Base-by-base conservation (phyloP, 2,888 invertebrate species). In the Agrotis ipsilon region DNA sequence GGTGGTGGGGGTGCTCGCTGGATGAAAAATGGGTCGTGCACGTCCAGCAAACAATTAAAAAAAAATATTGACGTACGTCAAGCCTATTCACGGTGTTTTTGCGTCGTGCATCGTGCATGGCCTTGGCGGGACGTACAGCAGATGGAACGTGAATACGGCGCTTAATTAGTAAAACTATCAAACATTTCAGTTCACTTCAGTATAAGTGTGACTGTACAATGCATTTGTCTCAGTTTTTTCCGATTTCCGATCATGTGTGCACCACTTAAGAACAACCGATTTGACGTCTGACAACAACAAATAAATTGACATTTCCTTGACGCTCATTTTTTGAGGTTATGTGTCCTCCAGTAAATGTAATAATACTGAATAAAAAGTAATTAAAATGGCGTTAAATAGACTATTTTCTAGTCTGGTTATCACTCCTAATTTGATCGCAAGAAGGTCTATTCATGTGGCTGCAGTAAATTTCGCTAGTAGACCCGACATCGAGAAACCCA, bases 401-500 rank as follows among this genome's bases (percentile, higher is more conserved):
- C 72, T 96, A 85, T 94, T 96, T 84, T 82, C 92, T 62, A 88
- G 88, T 80, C 86, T 96, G 82, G 80, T 89, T 32, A 86, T 96
- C 78, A 86, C 90, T 7, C 88, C 94, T 46, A 87, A 81, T 49
- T 62, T 91, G 68, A 72, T 95, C 14, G 82, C 86, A 24, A 89
- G 89, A 72, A 88, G 94, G 79, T 78, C 91, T 5, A 77, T 96
- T 68, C 91, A 94, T 81, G 77, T 90, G 5, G 84, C 92, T 54
- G 80, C 88, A 3, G 81, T 91, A 51, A 90, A 90, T 78, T 92
- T 91, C 72, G 92, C 91, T 16, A 94, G 95, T 84, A 94, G 91
- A 86, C 94, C 95, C 27, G 82, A 84, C 69, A 89, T 97, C 1
- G 95, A 94, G 3, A 96, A 97, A 87, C 98, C 98, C 0, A 94